A percentile compares a stretch with the other conserved stretches of the same genome.
Conservation (phyloP, 2,113 vertebrate genomes). For the Rana temporaria region DNA sequence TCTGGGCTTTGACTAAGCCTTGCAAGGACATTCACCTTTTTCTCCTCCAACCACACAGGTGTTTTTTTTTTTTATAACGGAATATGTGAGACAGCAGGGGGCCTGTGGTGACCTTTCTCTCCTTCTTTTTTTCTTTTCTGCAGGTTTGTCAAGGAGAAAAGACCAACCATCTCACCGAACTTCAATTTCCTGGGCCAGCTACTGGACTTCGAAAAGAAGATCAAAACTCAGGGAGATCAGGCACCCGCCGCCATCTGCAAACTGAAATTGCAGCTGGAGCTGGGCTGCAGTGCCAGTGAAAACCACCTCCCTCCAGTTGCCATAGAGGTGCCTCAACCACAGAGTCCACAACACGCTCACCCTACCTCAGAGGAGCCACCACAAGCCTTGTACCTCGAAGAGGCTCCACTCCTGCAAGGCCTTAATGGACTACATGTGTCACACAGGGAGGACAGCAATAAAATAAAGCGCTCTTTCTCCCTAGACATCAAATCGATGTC, state of each 20-base stretch:
- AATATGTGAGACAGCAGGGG: too few relatives aligned
- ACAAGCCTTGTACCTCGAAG: constrained; percentile 61
- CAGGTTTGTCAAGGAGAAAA: constrained; percentile 85
- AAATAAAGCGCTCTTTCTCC: constrained; percentile 92
- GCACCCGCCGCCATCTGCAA: constrained; percentile 65
- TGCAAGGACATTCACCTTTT: too few relatives aligned
- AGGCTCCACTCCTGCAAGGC: constrained; percentile 75
- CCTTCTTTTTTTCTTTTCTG: background rate
- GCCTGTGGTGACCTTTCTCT: background rate
- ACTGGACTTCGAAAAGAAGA: constrained; percentile 93
- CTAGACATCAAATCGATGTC: constrained; percentile 88
- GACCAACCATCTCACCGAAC: constrained; percentile 83
- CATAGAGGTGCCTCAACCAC: constrained; percentile 42
- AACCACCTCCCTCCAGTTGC: too few relatives aligned
- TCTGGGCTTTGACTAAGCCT: too few relatives aligned
- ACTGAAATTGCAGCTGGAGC: constrained; percentile 72
- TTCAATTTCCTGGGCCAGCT: constrained; percentile 85
- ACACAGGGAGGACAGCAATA: constrained; percentile 77
- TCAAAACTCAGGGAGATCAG: constrained; percentile 75
- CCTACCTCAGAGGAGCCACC: constrained; percentile 66
- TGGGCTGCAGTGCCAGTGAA: constrained; percentile 63
- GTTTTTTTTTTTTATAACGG: too few relatives aligned
- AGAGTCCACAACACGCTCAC: constrained; percentile 56
- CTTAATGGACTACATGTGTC: constrained; percentile 81
- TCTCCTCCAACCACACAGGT: too few relatives aligned